phyloP scores from a whole-genome alignment of 2,888 invertebrate species.

The Hirtodrosophila cameraria region DNA sequence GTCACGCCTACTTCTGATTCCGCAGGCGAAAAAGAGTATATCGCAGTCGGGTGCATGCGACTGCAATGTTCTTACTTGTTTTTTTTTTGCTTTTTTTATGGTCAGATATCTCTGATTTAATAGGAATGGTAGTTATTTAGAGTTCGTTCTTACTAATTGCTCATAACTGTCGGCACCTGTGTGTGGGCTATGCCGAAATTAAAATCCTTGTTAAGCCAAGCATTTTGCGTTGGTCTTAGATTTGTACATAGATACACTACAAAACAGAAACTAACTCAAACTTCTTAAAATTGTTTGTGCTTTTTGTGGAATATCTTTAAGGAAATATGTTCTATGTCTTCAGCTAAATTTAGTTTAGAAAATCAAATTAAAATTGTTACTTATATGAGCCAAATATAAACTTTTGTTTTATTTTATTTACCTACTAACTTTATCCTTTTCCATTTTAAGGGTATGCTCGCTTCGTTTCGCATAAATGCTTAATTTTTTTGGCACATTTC shows the following conservation, averaged over 20 bases:
- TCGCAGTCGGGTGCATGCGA: too few species aligned
- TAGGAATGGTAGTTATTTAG: constrained; percentile 19
- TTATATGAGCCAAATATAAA: too few species aligned
- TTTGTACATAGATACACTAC: constrained; percentile 6
- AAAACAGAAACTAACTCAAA: neutral
- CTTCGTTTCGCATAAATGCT: neutral
- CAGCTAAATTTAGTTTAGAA: too few species aligned
- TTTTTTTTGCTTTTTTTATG: too few species aligned
- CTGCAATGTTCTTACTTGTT: too few species aligned
- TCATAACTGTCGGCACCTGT: constrained; percentile 34
- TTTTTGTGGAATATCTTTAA: too few species aligned
- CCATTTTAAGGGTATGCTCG: constrained; percentile 16
- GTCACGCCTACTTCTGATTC: too few species aligned
- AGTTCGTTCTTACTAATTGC: constrained; percentile 25
- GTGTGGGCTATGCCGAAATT: constrained; percentile 23
- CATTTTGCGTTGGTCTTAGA: neutral
- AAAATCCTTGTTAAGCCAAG: constrained; percentile 20
- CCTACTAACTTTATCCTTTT: neutral
- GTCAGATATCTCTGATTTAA: constrained; percentile 21
- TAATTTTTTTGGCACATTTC: constrained; percentile 28
- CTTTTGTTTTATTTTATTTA: too few species aligned
- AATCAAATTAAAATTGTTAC: too few species aligned
- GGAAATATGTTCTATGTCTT: too few species aligned
- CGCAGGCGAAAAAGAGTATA: too few species aligned
- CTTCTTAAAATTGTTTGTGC: neutral